Percentiles rank a stretch among this genome's conserved stretches.
Conservation (phyloP, 2,888 invertebrate genomes). For the Myathropa florea region DNA sequence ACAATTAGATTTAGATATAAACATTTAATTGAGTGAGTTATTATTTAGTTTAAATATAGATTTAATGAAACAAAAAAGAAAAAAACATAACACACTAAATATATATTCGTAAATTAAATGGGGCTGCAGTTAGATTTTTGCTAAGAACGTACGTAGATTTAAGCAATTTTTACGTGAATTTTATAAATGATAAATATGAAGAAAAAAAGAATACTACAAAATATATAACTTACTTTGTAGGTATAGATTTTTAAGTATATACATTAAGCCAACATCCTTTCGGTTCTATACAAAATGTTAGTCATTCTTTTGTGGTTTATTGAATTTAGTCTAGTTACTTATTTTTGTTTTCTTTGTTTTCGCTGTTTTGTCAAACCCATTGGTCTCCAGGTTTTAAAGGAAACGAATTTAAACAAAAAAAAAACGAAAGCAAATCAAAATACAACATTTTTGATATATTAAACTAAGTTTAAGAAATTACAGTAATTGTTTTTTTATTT, state of each 20-base stretch:
- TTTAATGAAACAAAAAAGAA: not conserved
- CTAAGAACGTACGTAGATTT: slow-evolving; percentile 21
- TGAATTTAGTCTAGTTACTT: not conserved
- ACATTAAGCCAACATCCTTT: slow-evolving; percentile 57
- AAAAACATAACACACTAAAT: slow-evolving; percentile 1
- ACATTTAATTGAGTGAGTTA: slow-evolving; percentile 69
- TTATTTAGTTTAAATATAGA: slow-evolving; percentile 57
- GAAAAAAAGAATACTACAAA: slow-evolving; percentile 4
- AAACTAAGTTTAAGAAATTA: slow-evolving; percentile 47
- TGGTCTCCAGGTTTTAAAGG: slow-evolving; percentile 79
- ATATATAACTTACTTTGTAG: not conserved
- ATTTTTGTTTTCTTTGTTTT: slow-evolving; percentile 25
- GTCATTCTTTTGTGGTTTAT: slow-evolving; percentile 15
- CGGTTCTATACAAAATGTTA: slow-evolving; percentile 41
- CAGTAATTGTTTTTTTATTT: not conserved
- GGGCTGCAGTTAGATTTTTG: slow-evolving; percentile 55
- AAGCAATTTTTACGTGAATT: slow-evolving; percentile 32
- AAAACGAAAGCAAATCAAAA: slow-evolving; percentile 47
- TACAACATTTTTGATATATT: slow-evolving; percentile 42
- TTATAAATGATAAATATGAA: not conserved
- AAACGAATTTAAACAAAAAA: slow-evolving; percentile 77
- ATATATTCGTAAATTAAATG: slow-evolving; percentile 25
- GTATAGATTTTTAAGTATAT: slow-evolving; percentile 20
- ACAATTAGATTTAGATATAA: slow-evolving; percentile 51
- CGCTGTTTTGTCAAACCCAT: slow-evolving; percentile 54